Conservation (phyloP, 2,797 vertebrate species). For the Phoeniculus purpureus region DNA sequence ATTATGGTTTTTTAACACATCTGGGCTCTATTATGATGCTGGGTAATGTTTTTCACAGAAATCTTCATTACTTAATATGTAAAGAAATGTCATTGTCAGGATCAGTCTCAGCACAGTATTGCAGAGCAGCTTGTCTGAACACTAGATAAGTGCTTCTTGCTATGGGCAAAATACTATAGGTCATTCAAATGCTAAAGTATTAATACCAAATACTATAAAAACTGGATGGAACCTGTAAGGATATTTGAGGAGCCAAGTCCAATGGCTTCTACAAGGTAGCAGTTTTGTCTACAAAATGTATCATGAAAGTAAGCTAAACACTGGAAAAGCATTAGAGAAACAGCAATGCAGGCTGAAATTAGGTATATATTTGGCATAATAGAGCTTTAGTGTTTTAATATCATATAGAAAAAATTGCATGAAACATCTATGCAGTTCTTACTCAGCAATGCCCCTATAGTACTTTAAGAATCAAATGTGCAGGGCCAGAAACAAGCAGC, state of each 20-base stretch:
- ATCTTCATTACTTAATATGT: not conserved
- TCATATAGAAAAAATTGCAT: not conserved
- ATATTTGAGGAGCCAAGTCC: not conserved
- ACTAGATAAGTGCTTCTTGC: not conserved
- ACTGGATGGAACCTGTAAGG: not conserved
- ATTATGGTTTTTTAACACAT: slow-evolving; percentile 49
- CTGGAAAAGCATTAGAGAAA: not conserved
- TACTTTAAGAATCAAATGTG: not conserved
- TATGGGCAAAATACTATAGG: not conserved
- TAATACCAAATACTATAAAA: not conserved
- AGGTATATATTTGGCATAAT: not conserved
- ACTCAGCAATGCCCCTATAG: not conserved
- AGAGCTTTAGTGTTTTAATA: not conserved
- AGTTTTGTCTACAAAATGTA: not conserved
- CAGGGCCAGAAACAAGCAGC: not conserved
- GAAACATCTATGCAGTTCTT: not conserved
- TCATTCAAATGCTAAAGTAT: not conserved
- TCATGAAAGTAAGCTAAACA: not conserved
- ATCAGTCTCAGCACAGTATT: not conserved
- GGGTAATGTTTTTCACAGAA: slow-evolving; percentile 48
- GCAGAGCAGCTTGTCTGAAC: not conserved
- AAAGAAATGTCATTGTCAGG: not conserved
- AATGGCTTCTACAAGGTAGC: not conserved
- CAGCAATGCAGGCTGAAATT: not conserved
- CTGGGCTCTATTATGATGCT: slow-evolving; percentile 48